Evolutionary conservation across 2,113 vertebrate species (phyloP), one percentile per base, ranked within the genome.

Genomic region (Nyctereutes procyonoides): DNA sequence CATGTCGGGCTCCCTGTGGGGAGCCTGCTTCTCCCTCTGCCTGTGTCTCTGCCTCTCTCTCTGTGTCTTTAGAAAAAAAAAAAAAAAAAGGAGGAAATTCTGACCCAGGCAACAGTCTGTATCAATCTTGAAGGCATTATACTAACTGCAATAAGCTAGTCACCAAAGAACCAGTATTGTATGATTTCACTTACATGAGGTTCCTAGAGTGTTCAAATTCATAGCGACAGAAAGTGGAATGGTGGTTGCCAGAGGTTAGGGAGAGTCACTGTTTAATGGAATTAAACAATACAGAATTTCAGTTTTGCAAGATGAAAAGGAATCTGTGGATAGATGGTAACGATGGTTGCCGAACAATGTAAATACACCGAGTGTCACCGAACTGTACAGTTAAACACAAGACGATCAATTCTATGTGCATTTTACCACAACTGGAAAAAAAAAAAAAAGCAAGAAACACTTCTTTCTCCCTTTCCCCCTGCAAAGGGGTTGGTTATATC

Each of bases 101-200:
- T 48, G 48, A n/a, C 28, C 24, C 19, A 35, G 32, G 30, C 48
- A 43, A 3, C 11, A 17, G 30, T 2, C 5, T 2, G 5, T 4
- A n/a, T 35, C 24, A 5, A 53, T 43, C 13, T 26, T 32, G 28
- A 83, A 30, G 55, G 12, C n/a, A 30, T 28, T 38, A 16, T 2
- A 26, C 30, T 38, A 30, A 51, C 30, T 15, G 24, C 35, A 20
- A 32, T 24, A 80, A 79, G 1, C 28, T 32, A 63, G 26, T 12
- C n/a, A 62, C 7, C 13, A 30, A 69, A 30, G 15, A 30, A 8
- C 24, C 38, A 3, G 48, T 1, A 2, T 3, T 8, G 1, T 22
- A 1, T 4, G 35, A 24, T 14, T 73, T 8, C 3, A 30, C 3
- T 28, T 17, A 67, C 0, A n/a, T 0, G 5, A 73, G 71, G 15